Evolutionary conservation across 2,888 invertebrate species (phyloP), one percentile per base, ranked within the genome.

Genomic region (Pammene fasciana): DNA sequence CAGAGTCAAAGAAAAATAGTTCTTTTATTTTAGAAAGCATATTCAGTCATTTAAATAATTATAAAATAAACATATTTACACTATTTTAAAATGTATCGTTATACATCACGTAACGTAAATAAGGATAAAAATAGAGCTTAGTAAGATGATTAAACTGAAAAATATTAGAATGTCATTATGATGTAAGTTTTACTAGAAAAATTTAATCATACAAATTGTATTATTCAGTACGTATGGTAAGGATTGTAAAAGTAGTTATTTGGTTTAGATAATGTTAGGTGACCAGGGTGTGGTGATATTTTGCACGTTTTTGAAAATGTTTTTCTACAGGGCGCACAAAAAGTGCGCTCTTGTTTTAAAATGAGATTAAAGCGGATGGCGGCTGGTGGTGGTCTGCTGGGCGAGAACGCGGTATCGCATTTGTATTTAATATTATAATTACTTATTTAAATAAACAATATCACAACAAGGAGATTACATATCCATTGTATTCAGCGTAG

Each of bases 271-370:
- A 90, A 90, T 86, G 88, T 90, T 92, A 92, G 92, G 92, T 83
- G 92, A 92, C 92, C 92, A 92, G 92, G 92, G 92, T 92, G 92
- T 87, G 92, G 91, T 91, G 92, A 92, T 92, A 92, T 92, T 92
- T 92, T 91, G 91, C 90, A 91, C 89, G 92, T 92, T 92, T 92
- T 92, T 92, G 91, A 92, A 88, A 87, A 91, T 90, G 90, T 92
- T 90, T 92, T 92, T 89, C 88, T 89, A 88, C 83, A 83, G 82
- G 87, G 87, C 84, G 86, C 89, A 86, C 87, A 77, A 79, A 82
- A 60, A 81, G 82, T 84, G 89, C 84, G 86, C 83, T 86, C 82
- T 84, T 81, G 86, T 87, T 83, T 85, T 85, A 84, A 83, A 82
- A 86, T 82, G 83, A 84, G 81, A 72, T 74, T 74, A 82, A 79